phyloP scores from a whole-genome alignment of 1,140 invertebrate species.

The Dolichoris vasculosae region DNA sequence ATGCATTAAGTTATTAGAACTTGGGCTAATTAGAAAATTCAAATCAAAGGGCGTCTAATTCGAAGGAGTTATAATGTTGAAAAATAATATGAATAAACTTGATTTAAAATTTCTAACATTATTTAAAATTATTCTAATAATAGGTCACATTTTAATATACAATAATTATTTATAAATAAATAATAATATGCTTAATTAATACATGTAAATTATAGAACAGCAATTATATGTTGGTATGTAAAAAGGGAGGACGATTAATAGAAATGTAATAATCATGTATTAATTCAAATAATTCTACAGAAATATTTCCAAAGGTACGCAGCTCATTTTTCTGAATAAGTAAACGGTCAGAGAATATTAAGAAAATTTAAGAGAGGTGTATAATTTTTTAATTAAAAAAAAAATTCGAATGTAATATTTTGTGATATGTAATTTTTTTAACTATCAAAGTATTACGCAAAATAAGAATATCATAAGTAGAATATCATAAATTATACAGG shows the following conservation, averaged over 20 bases:
- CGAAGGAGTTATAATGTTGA: neutral
- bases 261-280: neutral
- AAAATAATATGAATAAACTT: neutral
- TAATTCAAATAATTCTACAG: neutral
- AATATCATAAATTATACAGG: too few species aligned
- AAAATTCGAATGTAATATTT: too few species aligned
- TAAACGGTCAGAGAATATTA: neutral
- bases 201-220: neutral
- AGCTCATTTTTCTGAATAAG: neutral
- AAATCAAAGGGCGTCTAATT: neutral
- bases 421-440: too few species aligned
- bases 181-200: neutral
- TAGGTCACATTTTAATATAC: neutral
- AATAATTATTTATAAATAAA: neutral
- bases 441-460: too few species aligned
- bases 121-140: neutral
- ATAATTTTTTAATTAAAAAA: too few species aligned
- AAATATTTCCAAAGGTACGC: neutral
- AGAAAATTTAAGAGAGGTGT: too few species aligned
- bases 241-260: neutral
- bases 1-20: too few species aligned
- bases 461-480: too few species aligned
- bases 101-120: neutral
- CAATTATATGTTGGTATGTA: neutral
- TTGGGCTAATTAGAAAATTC: neutral